Percentiles rank a stretch among this genome's conserved stretches.
Conservation (phyloP, 2,888 invertebrate genomes). For the Arctia plantaginis region DNA sequence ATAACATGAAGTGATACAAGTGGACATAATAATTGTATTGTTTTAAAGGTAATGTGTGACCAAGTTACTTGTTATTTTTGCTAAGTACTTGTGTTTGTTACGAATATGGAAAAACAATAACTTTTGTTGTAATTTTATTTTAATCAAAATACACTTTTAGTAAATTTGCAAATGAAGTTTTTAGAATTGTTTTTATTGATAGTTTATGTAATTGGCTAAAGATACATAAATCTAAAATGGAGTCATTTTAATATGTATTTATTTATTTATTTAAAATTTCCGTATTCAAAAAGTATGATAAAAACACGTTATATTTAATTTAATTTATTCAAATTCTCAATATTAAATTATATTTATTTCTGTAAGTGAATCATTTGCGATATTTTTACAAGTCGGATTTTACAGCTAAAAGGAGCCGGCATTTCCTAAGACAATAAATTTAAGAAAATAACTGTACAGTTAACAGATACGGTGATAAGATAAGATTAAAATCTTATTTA, state of each 20-base stretch:
- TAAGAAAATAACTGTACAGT: background rate
- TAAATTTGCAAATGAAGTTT: background rate
- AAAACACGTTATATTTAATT: background rate
- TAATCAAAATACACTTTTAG: too few species aligned
- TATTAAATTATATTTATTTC: too few species aligned
- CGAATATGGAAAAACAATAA: background rate
- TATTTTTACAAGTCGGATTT: too few species aligned
- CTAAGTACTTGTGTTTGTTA: background rate
- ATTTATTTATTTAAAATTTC: background rate
- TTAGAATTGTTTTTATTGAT: background rate
- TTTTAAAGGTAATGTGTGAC: slow-evolving; percentile 10
- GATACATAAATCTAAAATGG: background rate
- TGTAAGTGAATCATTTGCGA: too few species aligned
- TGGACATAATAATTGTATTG: background rate
- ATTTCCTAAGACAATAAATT: background rate
- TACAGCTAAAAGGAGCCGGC: too few species aligned
- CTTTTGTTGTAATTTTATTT: background rate
- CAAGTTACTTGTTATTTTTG: background rate
- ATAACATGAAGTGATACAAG: slow-evolving; percentile 15
- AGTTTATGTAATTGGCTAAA: too few species aligned
- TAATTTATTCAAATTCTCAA: background rate
- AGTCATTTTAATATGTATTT: background rate
- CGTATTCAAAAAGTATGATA: background rate
- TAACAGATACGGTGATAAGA: background rate
- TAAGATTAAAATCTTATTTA: background rate